Conservation (phyloP, 2,113 vertebrate species). For the Zapus hudsonius region DNA sequence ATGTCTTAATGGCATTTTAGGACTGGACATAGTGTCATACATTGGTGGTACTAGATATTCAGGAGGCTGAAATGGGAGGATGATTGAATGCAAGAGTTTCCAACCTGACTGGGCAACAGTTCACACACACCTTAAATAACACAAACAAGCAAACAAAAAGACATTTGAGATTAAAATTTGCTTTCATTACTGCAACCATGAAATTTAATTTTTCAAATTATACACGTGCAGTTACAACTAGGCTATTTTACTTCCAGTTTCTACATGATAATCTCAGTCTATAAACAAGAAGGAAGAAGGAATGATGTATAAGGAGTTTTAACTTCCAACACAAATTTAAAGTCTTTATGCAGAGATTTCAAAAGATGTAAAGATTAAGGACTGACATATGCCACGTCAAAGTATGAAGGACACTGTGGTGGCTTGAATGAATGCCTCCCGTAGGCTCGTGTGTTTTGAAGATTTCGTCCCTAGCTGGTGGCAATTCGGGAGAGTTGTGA, state of each 20-base stretch:
- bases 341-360: slow-evolving; percentile 9
- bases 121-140: background rate
- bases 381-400: background rate
- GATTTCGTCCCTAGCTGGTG: too few relatives aligned
- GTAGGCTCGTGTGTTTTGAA: too few relatives aligned
- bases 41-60: background rate
- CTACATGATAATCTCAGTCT: background rate
- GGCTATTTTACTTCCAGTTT: slow-evolving; percentile 10
- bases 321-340: slow-evolving; percentile 33
- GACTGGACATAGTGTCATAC: background rate
- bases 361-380: background rate
- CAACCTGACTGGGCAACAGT: background rate
- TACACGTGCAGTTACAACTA: background rate
- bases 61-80: background rate
- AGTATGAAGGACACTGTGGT: too few relatives aligned
- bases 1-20: slow-evolving; percentile 4
- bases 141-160: too few relatives aligned
- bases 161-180: background rate
- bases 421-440: too few relatives aligned
- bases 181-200: background rate
- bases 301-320: slow-evolving; percentile 3
- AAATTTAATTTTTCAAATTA: slow-evolving; percentile 28
- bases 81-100: background rate
- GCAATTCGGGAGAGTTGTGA: too few relatives aligned
- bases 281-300: background rate